Evolutionary conservation across 37 sponge, comb jelly and placozoan species (phyloP), one percentile per base, ranked within the genome.

Genomic region (Eunapius fragilis): DNA sequence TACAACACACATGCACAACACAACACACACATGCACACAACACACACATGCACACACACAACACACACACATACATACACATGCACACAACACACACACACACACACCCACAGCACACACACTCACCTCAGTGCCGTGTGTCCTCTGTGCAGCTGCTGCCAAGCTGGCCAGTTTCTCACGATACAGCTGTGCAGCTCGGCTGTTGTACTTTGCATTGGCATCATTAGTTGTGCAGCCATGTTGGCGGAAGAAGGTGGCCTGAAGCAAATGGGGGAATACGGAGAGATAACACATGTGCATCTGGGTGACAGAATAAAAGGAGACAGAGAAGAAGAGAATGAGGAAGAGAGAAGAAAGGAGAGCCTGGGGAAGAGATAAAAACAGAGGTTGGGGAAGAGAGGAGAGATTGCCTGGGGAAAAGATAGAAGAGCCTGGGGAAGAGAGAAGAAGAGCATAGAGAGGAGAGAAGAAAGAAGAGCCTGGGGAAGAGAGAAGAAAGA

Each of bases 171-270:
- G 79, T 72, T 99, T 99, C 80, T 99, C 96, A 38, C 96, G 73
- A 79, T 99, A 99, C 75, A 99, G 69, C 19, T 91, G 72, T 32
- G 99, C 99, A 34, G 96, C 99, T 31, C 99, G 92, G 34, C 99
- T 98, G 88, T 93, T 92, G 87, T 99, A 99, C 93, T 99, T 99
- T 32, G 92, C 79, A 19, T 90, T 79, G 47, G 96, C 86, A 13
- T 97, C 97, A 17, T 89, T 94, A 2, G 93, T 76, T 24, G 68
- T 87, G 28, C 96, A 94, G 68, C 99, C 99, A 89, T 99, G 98
- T 34, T 94, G 93, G 25, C 91, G 90, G 81, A 99, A 99, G 79
- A 91, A 99, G 1, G 83, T 78, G 26, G 69, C 89, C 95, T 95
- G 72, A 68, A 85, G 41, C 41, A 41, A 6, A 41, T 41, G 41